A percentile compares a stretch with the other conserved stretches of the same genome.
These are phyloP conservation scores for Diarsia dahlii DNA, from an alignment of 2,888 invertebrate genomes.

Conservation along the genomic window DNA sequence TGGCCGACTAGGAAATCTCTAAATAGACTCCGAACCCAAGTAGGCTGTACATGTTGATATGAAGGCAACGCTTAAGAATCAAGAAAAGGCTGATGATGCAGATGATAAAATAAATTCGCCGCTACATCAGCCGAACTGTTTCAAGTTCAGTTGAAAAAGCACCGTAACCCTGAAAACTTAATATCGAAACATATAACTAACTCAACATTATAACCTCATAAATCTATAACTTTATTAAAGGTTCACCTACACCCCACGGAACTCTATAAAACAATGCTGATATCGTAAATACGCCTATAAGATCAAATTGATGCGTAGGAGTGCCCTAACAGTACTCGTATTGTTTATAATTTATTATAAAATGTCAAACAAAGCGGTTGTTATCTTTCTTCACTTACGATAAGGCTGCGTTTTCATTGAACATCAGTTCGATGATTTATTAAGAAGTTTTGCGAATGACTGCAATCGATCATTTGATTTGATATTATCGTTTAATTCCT, in stretches of 20 bases:
- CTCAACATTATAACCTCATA: background rate
- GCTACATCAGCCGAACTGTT: background rate
- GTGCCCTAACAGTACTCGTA: constrained; percentile 74
- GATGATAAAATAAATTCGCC: background rate
- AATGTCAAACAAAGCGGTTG: constrained; percentile 71
- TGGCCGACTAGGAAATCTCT: too few species aligned
- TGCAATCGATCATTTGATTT: constrained; percentile 9
- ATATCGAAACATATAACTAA: background rate
- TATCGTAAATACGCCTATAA: constrained; percentile 83
- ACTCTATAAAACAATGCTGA: constrained; percentile 70
- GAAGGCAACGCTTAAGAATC: too few species aligned
- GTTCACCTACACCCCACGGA: constrained; percentile 35
- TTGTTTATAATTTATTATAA: constrained; percentile 74
- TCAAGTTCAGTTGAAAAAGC: background rate
- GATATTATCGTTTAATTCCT: background rate
- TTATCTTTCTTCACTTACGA: constrained; percentile 65
- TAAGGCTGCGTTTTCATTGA: constrained; percentile 44
- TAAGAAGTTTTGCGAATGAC: constrained; percentile 20
- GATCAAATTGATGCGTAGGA: constrained; percentile 84
- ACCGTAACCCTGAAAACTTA: background rate
- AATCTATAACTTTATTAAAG: constrained; percentile 11
- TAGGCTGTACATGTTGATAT: too few species aligned
- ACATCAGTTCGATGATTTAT: constrained; percentile 38
- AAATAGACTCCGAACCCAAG: too few species aligned
- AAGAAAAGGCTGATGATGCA: too few species aligned